These are phyloP conservation scores for Elaphurus davidianus DNA, from an alignment of 2,113 vertebrate species.

Conservation along the genomic window DNA sequence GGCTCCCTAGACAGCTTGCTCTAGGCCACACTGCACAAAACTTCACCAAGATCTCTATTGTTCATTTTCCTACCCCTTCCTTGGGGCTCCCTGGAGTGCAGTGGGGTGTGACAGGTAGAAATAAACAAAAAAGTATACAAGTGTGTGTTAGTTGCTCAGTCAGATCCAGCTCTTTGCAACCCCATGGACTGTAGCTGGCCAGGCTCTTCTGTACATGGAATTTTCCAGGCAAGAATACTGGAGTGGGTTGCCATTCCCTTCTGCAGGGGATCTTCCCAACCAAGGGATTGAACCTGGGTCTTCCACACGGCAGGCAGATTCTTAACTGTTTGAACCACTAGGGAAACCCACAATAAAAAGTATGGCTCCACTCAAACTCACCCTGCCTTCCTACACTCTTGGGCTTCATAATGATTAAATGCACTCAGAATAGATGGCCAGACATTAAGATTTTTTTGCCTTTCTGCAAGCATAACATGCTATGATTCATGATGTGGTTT, in stretches of 20 bases:
- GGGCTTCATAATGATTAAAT: background rate
- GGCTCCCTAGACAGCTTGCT: background rate
- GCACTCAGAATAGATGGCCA: background rate
- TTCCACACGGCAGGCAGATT: background rate
- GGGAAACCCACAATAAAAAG: background rate
- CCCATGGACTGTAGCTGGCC: background rate
- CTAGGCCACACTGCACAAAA: background rate
- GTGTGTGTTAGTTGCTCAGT: background rate
- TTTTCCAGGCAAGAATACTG: background rate
- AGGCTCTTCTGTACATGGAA: background rate
- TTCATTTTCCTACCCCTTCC: background rate
- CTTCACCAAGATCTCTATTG: background rate
- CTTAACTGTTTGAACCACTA: background rate
- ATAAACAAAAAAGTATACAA: background rate
- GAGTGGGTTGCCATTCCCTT: background rate
- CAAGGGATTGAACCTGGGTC: background rate
- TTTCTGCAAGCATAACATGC: background rate
- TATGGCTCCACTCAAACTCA: background rate
- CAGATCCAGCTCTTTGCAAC: background rate
- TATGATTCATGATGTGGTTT: fast-evolving
- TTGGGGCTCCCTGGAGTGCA: background rate
- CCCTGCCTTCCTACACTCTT: background rate
- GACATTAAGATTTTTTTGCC: background rate
- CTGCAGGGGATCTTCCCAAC: fast-evolving
- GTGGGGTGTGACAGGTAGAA: background rate